Evolutionary conservation across 2,797 vertebrate species (phyloP).

Genomic region (Propithecus perrieri): DNA sequence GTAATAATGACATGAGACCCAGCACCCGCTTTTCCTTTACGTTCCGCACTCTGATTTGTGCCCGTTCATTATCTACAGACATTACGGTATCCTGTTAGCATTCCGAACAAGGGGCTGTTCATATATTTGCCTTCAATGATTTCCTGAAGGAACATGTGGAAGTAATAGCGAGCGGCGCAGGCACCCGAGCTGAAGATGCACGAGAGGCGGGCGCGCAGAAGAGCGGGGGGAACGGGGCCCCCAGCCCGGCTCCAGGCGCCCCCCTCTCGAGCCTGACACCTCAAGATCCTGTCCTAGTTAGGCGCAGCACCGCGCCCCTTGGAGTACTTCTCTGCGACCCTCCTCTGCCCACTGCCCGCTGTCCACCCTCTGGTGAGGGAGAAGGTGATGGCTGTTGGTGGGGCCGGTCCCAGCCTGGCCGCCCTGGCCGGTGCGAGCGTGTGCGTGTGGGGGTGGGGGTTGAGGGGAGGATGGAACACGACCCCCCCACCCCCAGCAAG

Average conservation of each 20-base stretch:
- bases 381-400: not conserved
- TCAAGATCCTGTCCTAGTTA: not conserved
- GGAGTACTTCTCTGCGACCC: not conserved
- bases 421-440: not conserved
- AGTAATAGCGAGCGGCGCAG: slow-evolving; percentile 90
- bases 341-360: not conserved
- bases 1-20: not conserved
- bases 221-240: slow-evolving; percentile 3
- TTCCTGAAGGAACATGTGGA: slow-evolving; percentile 96
- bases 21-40: not conserved
- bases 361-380: not conserved
- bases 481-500: no score
- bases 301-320: not conserved
- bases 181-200: slow-evolving; percentile 84
- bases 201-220: slow-evolving; percentile 63
- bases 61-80: slow-evolving; percentile 81
- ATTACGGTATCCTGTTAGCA: slow-evolving; percentile 87
- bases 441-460: not conserved
- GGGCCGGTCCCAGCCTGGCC: not conserved
- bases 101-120: slow-evolving; percentile 87
- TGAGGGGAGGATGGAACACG: not conserved
- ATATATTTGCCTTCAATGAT: slow-evolving; percentile 84
- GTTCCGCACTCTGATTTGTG: accelerated
- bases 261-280: not conserved
- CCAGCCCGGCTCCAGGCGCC: not conserved